phyloP scores from a whole-genome alignment of 2,113 vertebrate genomes.

The Campylomormyrus tamandua region DNA sequence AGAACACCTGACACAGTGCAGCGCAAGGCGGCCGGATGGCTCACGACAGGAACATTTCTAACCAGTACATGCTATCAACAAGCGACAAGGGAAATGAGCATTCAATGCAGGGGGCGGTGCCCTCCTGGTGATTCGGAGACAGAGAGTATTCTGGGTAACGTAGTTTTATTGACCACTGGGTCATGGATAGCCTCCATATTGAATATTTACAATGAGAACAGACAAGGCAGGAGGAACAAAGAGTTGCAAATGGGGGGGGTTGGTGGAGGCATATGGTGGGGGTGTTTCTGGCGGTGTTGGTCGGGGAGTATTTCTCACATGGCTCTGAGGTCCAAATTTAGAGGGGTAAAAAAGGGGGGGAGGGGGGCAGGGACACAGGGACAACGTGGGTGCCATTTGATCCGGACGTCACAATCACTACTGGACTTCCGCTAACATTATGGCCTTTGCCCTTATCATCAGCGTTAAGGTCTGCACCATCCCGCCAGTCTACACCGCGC shows the following conservation, averaged over 20 bases:
- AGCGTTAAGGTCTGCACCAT: not conserved
- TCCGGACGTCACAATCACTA: slow-evolving; percentile 29
- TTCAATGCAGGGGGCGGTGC: slow-evolving; percentile 51
- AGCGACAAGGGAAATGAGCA: slow-evolving; percentile 58
- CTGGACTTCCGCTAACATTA: not conserved
- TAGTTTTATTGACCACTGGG: slow-evolving; percentile 30
- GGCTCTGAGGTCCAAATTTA: slow-evolving; percentile 8
- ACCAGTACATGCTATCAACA: slow-evolving; percentile 75
- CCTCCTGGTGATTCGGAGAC: slow-evolving; percentile 45
- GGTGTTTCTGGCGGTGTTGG: not conserved
- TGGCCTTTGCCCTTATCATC: not conserved
- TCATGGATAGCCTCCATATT: slow-evolving; percentile 46
- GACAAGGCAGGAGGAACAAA: slow-evolving; percentile 40
- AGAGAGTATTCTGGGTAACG: slow-evolving; percentile 46
- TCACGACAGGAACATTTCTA: slow-evolving; percentile 69
- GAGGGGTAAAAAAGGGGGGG: not conserved
- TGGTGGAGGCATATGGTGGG: slow-evolving; percentile 26
- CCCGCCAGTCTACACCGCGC: not conserved
- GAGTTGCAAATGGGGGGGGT: slow-evolving; percentile 23
- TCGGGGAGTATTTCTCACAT: not conserved
- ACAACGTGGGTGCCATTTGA: slow-evolving; percentile 41
- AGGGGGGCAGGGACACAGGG: slow-evolving; percentile 17
- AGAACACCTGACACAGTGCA: slow-evolving; percentile 65
- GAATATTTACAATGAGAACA: slow-evolving; percentile 63
- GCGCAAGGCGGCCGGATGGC: slow-evolving; percentile 41